A percentile compares a stretch with the other conserved stretches of the same genome.
phyloP scores from a whole-genome alignment of 2,113 vertebrate species.

The rat (Rattus norvegicus) region GRCr8 NC_086025.1:27060001-27060500 shows the following conservation, averaged over 20 bases:
- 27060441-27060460: neutral
- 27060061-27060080: neutral
- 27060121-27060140: neutral
- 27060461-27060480: neutral
- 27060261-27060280: neutral
- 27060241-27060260: neutral
- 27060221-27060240: neutral
- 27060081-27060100: slow-evolving; percentile 13
- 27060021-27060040: neutral
- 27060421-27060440: neutral
- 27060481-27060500: neutral
- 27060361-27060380: neutral
- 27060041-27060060: neutral
- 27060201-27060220: neutral
- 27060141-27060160: slow-evolving; percentile 1
- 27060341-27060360: neutral
- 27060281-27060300: neutral
- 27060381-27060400: neutral
- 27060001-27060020: neutral
- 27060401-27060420: neutral
- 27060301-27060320: neutral
- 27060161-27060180: neutral
- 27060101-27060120: neutral
- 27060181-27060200: neutral
- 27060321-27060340: neutral